These are phyloP conservation scores for Sylvia borin DNA, from an alignment of 2,797 vertebrate genomes.

Conservation along the genomic window DNA sequence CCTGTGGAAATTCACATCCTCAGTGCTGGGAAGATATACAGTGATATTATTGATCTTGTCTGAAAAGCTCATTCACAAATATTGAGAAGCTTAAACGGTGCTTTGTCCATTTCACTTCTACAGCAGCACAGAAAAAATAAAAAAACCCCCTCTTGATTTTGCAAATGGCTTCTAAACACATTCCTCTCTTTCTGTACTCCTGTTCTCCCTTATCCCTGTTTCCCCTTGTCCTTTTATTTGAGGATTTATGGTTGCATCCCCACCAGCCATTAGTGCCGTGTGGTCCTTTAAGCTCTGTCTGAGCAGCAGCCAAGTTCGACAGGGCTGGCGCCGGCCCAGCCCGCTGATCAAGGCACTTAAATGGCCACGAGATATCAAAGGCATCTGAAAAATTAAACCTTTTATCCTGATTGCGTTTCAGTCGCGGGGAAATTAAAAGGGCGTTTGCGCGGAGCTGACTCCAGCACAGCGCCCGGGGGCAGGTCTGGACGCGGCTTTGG, in stretches of 20 bases:
- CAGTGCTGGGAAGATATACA: fast-evolving
- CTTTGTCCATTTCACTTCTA: background rate
- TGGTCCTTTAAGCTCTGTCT: background rate
- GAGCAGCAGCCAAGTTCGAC: background rate
- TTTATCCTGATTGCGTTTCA: background rate
- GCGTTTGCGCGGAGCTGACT: background rate
- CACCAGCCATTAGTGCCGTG: background rate
- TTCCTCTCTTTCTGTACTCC: background rate
- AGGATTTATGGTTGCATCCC: background rate
- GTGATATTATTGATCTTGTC: too few species aligned
- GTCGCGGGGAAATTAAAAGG: slow-evolving; percentile 9
- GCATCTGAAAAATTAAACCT: slow-evolving; percentile 10
- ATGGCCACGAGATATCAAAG: background rate
- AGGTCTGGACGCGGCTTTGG: background rate
- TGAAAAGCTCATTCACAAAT: background rate
- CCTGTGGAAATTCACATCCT: background rate
- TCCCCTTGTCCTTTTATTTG: background rate
- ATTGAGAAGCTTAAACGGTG: background rate
- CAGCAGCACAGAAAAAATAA: background rate
- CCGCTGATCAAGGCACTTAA: background rate
- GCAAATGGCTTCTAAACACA: background rate
- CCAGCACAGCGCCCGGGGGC: background rate
- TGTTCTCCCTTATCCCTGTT: background rate
- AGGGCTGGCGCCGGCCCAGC: background rate
- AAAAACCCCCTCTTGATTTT: background rate